phyloP scores from a whole-genome alignment of 2,113 vertebrate species.

The Microtus richardsoni region DNA sequence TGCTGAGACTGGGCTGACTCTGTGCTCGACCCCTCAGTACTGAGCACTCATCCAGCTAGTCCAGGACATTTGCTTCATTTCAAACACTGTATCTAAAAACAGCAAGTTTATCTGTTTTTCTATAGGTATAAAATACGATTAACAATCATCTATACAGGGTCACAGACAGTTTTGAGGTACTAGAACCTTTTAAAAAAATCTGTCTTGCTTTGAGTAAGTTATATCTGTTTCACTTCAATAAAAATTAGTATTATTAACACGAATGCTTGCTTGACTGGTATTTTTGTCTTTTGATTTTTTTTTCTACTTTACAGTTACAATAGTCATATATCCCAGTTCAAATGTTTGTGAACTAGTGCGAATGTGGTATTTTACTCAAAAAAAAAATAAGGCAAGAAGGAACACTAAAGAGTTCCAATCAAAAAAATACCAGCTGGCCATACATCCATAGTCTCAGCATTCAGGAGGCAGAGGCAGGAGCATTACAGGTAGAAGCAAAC shows the following conservation, averaged over 20 bases:
- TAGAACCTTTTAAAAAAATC: background rate
- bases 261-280: background rate
- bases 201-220: background rate
- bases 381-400: background rate
- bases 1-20: background rate
- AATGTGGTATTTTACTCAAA: background rate
- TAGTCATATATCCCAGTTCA: conserved; percentile 32
- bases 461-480: background rate
- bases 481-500: background rate
- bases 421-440: background rate
- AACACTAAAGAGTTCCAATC: background rate
- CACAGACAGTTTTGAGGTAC: conserved; percentile 10
- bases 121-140: background rate
- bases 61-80: background rate
- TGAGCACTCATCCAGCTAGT: background rate
- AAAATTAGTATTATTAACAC: background rate
- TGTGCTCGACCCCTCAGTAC: background rate
- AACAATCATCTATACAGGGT: conserved; percentile 7
- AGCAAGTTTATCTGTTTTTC: conserved; percentile 42
- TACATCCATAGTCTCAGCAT: background rate
- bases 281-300: background rate
- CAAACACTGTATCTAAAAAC: background rate
- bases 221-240: conserved; percentile 31
- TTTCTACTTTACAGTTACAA: conserved; percentile 42
- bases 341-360: conserved; percentile 38